Evolutionary conservation across 1,140 invertebrate species (phyloP), one percentile per base, ranked within the genome.

Genomic region (Drosophila willistoni): DNA sequence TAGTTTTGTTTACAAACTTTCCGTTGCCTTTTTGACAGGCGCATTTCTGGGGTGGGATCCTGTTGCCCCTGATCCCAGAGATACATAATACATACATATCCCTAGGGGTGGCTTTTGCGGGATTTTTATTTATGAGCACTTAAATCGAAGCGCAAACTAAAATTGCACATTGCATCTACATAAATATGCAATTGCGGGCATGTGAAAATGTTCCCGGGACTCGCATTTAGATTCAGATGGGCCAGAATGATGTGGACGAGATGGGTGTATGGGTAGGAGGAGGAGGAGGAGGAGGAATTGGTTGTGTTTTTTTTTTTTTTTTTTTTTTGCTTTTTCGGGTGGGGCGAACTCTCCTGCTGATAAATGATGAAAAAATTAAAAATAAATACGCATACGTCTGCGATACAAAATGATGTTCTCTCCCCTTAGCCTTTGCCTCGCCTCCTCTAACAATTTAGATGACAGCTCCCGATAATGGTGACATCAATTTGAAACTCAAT

Each of bases 1-100:
- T 91, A 87, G 90, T 91, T 91, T 86, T 91, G 90, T 91, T 91
- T 91, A 90, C 90, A 91, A 91, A 91, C 90, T 87, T 90, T 91
- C 73, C 78, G 83, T 80, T 90, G 83, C 89, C 81, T 84, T 90
- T 87, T 90, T 90, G 85, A 90, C 86, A 90, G 87, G 57, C 56
- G 39, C 62, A 44, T 41, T 66, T 51, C 66, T 33, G 63, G 64
- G 55, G 68, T 69, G 54, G 66, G 44, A 51, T 51, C 44, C 44
- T 51, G 44, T 51, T 36, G 34, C 33, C 59, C 44, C 56, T 64
- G 41, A 29, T 57, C 34, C 59, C 14, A 51, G 17, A 51, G 44
- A 51, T 51, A 51, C 44, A 22, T 22, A 51, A 51, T 22, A 51
- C 44, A 12, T 22, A 51, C 44, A 47, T 19, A 29, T 22, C 41